These are phyloP conservation scores for Steinernema hermaphroditum DNA, from an alignment of 2,888 invertebrate genomes.

Conservation along the genomic window DNA sequence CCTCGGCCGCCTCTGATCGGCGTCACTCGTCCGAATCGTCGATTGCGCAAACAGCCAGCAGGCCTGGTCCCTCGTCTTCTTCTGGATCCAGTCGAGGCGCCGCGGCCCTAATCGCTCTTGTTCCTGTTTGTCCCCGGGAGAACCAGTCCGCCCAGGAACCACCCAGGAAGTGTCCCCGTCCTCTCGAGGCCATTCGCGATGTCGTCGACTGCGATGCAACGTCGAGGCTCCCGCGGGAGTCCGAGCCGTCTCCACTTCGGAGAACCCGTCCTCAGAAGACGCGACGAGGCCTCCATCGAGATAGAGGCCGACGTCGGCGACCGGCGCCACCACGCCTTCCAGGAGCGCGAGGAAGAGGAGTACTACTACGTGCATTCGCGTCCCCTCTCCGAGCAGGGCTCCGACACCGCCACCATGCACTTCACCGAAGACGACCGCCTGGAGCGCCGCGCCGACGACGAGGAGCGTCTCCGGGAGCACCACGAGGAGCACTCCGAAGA, in stretches of 20 bases:
- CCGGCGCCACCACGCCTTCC: not conserved
- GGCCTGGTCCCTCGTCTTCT: not conserved
- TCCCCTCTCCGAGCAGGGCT: conserved; percentile 48
- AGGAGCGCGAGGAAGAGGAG: conserved; percentile 48
- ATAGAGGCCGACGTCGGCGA: not conserved
- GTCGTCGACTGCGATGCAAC: conserved; percentile 3
- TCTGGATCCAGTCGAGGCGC: not conserved
- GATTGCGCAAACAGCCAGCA: no score
- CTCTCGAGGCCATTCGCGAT: not conserved
- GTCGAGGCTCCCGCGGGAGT: not conserved
- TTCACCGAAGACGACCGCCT: conserved; percentile 63
- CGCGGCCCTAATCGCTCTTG: conserved; percentile 19
- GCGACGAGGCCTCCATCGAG: conserved; percentile 13
- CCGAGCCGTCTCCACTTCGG: not conserved
- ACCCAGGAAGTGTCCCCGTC: not conserved
- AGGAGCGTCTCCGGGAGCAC: not conserved
- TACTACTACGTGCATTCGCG: conserved; percentile 43
- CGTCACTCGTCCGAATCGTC: no score
- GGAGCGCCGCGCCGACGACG: conserved; percentile 21
- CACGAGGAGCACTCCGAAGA: conserved; percentile 9
- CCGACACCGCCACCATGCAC: conserved; percentile 62
- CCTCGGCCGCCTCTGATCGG: no score
- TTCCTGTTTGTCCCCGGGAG: not conserved
- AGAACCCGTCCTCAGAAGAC: not conserved
- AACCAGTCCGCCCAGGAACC: not conserved